Conservation (phyloP, 30 jellyfish, hydroid and myxozoan species). For the Cassiopea xamachana region DNA sequence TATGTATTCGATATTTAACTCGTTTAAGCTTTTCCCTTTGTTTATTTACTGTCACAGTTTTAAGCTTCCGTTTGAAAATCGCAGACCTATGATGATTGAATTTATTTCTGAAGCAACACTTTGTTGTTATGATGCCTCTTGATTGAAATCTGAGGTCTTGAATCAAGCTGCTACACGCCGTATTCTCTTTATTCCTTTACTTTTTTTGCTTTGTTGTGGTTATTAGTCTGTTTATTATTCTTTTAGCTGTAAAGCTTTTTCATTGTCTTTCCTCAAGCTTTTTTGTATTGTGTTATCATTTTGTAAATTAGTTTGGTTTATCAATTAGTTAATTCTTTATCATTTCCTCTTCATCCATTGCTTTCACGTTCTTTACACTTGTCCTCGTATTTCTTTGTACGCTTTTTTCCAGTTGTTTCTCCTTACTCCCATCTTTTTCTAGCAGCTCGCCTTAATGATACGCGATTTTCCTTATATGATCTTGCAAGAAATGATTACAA, state of each 20-base stretch:
- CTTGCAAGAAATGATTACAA: slow-evolving; percentile 70
- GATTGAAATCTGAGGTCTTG: background rate
- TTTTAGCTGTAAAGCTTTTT: too few species aligned
- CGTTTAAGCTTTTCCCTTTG: background rate
- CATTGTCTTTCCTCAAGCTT: too few species aligned
- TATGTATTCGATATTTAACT: too few species aligned
- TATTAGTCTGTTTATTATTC: background rate
- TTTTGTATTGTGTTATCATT: too few species aligned
- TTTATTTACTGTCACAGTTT: background rate
- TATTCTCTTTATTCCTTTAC: background rate
- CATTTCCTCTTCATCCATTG: background rate
- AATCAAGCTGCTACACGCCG: background rate
- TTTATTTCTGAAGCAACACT: background rate
- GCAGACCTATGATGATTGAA: background rate
- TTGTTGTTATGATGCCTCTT: background rate
- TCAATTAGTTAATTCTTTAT: background rate
- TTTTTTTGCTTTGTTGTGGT: background rate
- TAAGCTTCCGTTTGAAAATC: background rate
- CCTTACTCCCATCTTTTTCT: background rate
- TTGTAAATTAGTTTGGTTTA: too few species aligned
- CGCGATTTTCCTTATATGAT: slow-evolving; percentile 79
- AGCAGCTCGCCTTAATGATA: slow-evolving; percentile 28
- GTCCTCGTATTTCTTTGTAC: background rate
- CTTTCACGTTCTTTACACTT: background rate
- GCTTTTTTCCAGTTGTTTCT: background rate